These are phyloP conservation scores for Taphrorychus bicolor DNA, from an alignment of 2,888 invertebrate species.

Conservation along the genomic window DNA sequence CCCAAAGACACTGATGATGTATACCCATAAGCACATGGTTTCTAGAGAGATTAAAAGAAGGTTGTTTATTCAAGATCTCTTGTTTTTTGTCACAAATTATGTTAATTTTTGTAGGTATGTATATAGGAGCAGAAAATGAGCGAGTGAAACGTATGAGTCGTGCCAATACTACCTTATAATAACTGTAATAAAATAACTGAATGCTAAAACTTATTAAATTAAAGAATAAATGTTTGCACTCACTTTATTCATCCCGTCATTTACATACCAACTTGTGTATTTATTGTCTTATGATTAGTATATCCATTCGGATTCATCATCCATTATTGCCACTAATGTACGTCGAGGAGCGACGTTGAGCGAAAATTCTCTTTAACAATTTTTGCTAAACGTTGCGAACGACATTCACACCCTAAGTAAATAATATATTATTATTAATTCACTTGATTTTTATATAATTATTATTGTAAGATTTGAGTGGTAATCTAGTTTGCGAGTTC, in stretches of 20 bases:
- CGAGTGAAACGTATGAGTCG: slow-evolving; percentile 49
- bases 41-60: not conserved
- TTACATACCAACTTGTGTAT: slow-evolving; percentile 18
- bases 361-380: not conserved
- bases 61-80: not conserved
- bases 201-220: slow-evolving; percentile 52
- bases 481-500: slow-evolving; percentile 53
- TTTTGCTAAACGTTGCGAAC: slow-evolving; percentile 1
- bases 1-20: not conserved
- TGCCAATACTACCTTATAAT: slow-evolving; percentile 61
- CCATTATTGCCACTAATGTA: not conserved
- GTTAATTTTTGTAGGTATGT: slow-evolving; percentile 41
- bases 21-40: not conserved
- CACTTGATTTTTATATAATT: slow-evolving; percentile 31
- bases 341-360: not conserved
- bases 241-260: slow-evolving; percentile 23
- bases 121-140: slow-evolving; percentile 39
- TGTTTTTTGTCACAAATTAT: not conserved
- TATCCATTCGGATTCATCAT: not conserved
- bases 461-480: slow-evolving; percentile 54
- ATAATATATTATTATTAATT: not conserved
- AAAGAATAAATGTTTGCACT: slow-evolving; percentile 60
- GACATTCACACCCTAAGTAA: too few relatives aligned
- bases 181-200: slow-evolving; percentile 59
- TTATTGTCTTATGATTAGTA: slow-evolving; percentile 14